Percentiles rank a stretch among this genome's conserved stretches.
phyloP scores from a whole-genome alignment of 2,113 vertebrate species.

The Vimba vimba region DNA sequence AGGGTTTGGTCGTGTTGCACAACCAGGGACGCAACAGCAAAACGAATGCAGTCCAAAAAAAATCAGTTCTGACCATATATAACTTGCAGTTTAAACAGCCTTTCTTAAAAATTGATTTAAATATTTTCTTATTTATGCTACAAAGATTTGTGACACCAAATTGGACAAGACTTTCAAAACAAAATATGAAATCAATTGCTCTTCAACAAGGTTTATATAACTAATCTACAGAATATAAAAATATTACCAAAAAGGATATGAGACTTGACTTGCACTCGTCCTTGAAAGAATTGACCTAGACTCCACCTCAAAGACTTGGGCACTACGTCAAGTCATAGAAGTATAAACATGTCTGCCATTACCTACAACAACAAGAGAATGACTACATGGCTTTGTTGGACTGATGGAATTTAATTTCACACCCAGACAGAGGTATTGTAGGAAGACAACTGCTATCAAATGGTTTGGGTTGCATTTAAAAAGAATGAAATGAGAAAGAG shows the following conservation, averaged over 20 bases:
- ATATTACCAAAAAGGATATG: background rate
- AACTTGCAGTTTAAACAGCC: background rate
- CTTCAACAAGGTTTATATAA: background rate
- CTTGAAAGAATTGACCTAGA: background rate
- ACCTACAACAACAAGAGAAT: background rate
- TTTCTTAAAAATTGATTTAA: background rate
- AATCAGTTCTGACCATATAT: background rate
- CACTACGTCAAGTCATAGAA: background rate
- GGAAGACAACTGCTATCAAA: too few relatives aligned
- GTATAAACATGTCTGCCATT: background rate
- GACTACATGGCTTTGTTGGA: background rate
- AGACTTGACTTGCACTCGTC: background rate
- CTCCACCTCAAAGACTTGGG: background rate
- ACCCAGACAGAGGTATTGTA: background rate
- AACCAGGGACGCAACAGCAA: background rate
- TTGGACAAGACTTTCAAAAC: background rate
- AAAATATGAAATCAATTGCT: background rate
- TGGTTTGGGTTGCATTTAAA: background rate
- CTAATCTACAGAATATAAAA: background rate
- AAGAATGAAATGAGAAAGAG: background rate
- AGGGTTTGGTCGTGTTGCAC: background rate
- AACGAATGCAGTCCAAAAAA: background rate
- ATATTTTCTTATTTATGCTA: background rate
- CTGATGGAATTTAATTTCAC: conserved; percentile 8
- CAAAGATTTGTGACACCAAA: background rate